Percentiles rank a stretch among this genome's conserved stretches.
These are phyloP conservation scores for Taxidea taxus DNA, from an alignment of 2,113 vertebrate species.

Conservation along the genomic window DNA sequence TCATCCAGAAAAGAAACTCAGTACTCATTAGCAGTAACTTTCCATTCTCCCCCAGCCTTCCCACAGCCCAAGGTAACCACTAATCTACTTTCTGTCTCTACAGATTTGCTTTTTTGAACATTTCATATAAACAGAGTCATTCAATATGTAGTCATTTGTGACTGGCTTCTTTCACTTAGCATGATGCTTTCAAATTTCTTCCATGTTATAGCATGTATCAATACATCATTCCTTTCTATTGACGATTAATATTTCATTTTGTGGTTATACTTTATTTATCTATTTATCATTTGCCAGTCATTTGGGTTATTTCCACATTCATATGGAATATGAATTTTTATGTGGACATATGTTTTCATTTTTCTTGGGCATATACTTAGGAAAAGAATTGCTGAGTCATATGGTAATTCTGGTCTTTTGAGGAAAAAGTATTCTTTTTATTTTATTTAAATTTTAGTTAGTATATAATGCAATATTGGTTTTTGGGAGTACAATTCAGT, in stretches of 20 bases:
- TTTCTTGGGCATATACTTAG: not conserved
- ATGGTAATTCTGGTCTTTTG: not conserved
- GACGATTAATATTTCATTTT: not conserved
- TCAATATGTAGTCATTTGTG: not conserved
- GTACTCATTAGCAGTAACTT: not conserved
- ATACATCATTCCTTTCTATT: not conserved
- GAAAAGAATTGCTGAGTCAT: not conserved
- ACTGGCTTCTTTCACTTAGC: not conserved
- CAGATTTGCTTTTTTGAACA: not conserved
- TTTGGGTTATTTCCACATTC: constrained; percentile 8
- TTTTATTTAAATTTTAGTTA: not conserved
- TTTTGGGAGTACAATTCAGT: not conserved
- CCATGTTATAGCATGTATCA: not conserved
- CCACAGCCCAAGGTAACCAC: not conserved
- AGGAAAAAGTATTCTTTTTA: not conserved
- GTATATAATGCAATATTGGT: not conserved
- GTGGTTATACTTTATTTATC: not conserved
- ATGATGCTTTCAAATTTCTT: not conserved
- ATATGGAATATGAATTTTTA: not conserved
- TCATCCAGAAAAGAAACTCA: not conserved
- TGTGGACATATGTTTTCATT: not conserved
- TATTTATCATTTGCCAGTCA: not conserved
- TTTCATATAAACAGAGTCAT: not conserved
- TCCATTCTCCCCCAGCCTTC: not conserved
- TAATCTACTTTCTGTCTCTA: not conserved